Evolutionary conservation across 2,113 vertebrate genomes (phyloP).

Genomic region (Otocyon megalotis): DNA sequence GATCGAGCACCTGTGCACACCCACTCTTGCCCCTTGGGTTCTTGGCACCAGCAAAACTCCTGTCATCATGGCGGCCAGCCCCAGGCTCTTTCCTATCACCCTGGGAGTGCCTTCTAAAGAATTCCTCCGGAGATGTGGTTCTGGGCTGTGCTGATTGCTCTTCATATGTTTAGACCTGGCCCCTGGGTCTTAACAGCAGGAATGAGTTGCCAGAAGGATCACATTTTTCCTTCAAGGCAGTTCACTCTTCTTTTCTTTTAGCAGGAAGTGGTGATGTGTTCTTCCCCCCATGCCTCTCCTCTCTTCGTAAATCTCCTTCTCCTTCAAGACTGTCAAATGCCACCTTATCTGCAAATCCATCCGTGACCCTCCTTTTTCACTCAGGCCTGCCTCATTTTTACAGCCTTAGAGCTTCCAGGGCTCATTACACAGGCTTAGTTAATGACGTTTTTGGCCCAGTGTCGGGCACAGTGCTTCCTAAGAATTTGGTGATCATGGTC

Average conservation of each 20-base stretch:
- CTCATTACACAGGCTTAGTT: background rate
- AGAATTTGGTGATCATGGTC: background rate
- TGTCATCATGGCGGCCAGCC: background rate
- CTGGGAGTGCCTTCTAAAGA: background rate
- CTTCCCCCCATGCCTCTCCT: background rate
- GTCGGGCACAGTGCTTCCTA: background rate
- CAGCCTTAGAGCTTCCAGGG: background rate
- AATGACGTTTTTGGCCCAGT: background rate
- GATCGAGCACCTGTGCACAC: conserved; percentile 64
- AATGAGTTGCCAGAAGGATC: background rate
- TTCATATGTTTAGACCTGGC: background rate
- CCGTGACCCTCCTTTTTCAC: background rate
- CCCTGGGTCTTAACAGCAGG: background rate
- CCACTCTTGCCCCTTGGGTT: conserved; percentile 24
- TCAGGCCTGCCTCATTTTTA: background rate
- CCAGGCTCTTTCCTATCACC: background rate
- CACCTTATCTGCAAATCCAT: background rate
- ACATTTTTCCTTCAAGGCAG: background rate
- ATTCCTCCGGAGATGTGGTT: background rate
- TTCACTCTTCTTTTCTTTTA: background rate
- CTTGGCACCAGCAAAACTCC: background rate
- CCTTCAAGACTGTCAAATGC: background rate
- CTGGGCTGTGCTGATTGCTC: background rate
- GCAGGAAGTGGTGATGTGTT: background rate
- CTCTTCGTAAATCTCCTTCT: background rate